Base-by-base conservation (phyloP, 2,797 vertebrate genomes). In the Rhinella marina region DNA sequence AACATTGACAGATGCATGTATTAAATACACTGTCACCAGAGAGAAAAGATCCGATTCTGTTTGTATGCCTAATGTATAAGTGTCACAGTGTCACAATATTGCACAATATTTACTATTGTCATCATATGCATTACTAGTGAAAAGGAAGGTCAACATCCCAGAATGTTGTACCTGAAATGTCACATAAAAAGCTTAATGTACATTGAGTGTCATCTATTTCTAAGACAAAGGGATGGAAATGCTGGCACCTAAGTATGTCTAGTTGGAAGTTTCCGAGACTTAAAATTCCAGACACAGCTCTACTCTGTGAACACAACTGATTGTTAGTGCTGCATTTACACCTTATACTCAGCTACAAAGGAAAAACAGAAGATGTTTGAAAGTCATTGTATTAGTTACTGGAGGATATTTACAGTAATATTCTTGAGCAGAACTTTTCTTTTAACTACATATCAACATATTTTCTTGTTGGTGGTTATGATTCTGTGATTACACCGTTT, bases 1-100 rank as follows among this genome's bases (percentile, higher is more conserved):
- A 73, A 75, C 56, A 79, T 56, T 81, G 83, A 88, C 78, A 81
- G 82, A 75, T 75, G 52, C 21, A 66, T 72, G 41, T 68, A 77
- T 76, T 86, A 85, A 86, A 82, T 41, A 86, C 21, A 66, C 25
- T 82, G 78, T 68, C 59, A 81, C 27, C 11, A 54, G 14, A 52
- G 16, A 61, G 50, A 32, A 86, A 59, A 81, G 61, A 86, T 80
- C 70, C 11, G 41, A 29, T 19, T 27, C 25, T 86, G 23, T 50
- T 59, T 57, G 27, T 79, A 72, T 81, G 32, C 23, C 23, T 48
- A 81, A 73, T 61, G 13, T 81, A 17, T 48, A 64, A n/a, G 80
- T 25, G 21, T 52, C 29, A 81, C 41, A 41, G 4, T 41, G 14
- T 81, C 48, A 61, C 9, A 59, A 77, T n/a, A n/a, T n/a, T n/a